Percentiles rank a stretch among this genome's conserved stretches.
These are phyloP conservation scores for Apis dorsata DNA, from an alignment of 1,140 invertebrate species.

Conservation along the genomic window DNA sequence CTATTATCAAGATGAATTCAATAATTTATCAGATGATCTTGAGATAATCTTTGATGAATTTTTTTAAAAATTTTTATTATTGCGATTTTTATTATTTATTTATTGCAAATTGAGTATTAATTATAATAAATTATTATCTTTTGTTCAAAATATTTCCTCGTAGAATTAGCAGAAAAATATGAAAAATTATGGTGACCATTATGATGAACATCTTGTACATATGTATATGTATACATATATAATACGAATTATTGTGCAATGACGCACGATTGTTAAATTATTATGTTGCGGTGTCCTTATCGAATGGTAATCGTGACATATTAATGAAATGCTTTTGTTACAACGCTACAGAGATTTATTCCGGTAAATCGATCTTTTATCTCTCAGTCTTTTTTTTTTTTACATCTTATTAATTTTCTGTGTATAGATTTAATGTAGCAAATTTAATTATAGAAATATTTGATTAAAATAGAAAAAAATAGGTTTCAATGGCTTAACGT, in stretches of 20 bases:
- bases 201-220: background rate
- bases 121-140: no score
- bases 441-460: background rate
- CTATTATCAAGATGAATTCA: no score
- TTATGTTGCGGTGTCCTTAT: constrained; percentile 40
- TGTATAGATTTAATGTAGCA: constrained; percentile 60
- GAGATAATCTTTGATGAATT: no score
- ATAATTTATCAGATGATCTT: no score
- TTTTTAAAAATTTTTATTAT: no score
- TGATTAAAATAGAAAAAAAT: background rate
- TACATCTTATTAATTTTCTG: constrained; percentile 1
- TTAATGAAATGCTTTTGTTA: constrained; percentile 18
- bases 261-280: constrained; percentile 61
- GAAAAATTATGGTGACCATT: no score
- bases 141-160: no score
- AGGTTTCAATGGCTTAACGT: background rate
- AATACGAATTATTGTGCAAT: constrained; percentile 62
- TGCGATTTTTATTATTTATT: no score
- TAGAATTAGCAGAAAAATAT: no score
- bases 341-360: constrained; percentile 43
- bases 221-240: constrained; percentile 52
- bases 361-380: constrained; percentile 27
- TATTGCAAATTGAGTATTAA: no score
- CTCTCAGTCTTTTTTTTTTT: constrained; percentile 42
- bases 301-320: constrained; percentile 31